Evolutionary conservation across 2,888 invertebrate species (phyloP), one percentile per base, ranked within the genome.

Genomic region (Caenorhabditis sinica): DNA sequence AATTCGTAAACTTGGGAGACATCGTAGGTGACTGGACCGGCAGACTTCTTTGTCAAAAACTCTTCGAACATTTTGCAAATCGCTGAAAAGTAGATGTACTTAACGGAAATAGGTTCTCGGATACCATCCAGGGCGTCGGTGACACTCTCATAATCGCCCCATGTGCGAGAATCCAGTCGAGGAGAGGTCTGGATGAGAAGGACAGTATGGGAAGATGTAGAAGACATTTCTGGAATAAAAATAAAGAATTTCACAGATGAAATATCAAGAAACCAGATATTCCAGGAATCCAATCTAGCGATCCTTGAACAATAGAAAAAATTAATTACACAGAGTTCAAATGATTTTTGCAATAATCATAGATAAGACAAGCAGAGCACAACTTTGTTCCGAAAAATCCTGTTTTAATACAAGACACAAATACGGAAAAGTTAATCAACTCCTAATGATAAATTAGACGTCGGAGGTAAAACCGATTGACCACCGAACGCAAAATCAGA

Each of bases 1-100:
- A 99, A 99, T 93, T 98, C 97, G 93, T 98, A 99, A 81, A 99
- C 94, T 93, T 99, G 98, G 76, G 84, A 82, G 77, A 99, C 98
- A 93, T 99, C 98, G 93, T 99, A 99, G 0, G 98, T 98, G 84
- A 99, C 98, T 40, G 69, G 40, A 2, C 45, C 6, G 11, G 61
- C 51, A 11, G 77, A 60, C 30, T 79, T 79, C 43, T 81, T 81
- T 30, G 60, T 45, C 30, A 99, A 94, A 93, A 98, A 98, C 92
- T 98, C 98, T 93, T 99, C 98, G 93, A 97, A 99, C 88, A 99
- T 98, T 94, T 98, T 97, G 93, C 98, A 99, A 13, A 99, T 97
- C 43, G 95, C 95, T 95, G 68, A 56, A 91, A 9, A 36, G n/a
- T 33, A 13, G 4, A 23, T 17, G 9, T 53, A 15, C 15, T 2